A percentile compares a stretch with the other conserved stretches of the same genome.
Evolutionary conservation across 2,113 vertebrate species (phyloP).

Genomic region (Nesogale talazaci): DNA sequence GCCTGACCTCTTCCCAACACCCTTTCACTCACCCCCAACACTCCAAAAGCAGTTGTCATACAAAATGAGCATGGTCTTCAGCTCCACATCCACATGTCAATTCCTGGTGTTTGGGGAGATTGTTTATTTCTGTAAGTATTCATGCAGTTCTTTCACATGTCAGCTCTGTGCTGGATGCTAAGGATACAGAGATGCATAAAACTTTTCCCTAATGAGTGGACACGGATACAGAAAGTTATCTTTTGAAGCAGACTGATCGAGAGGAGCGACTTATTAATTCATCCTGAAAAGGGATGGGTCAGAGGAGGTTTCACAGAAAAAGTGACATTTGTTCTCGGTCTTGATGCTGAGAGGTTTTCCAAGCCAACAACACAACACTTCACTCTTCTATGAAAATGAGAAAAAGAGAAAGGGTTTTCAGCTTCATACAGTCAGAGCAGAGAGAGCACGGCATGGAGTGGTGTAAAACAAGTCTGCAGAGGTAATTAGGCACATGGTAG

Average conservation of each 20-base stretch:
- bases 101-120: slow-evolving; percentile 7
- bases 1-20: neutral
- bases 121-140: slow-evolving; percentile 52
- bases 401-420: neutral
- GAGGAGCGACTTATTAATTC: neutral
- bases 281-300: neutral
- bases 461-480: neutral
- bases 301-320: slow-evolving; percentile 23
- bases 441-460: neutral
- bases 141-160: neutral
- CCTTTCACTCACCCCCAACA: neutral
- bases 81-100: neutral
- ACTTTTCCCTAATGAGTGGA: neutral
- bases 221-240: slow-evolving; percentile 35
- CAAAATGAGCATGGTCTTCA: neutral
- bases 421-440: neutral
- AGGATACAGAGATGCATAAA: neutral
- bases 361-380: neutral
- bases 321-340: neutral
- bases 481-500: neutral
- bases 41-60: slow-evolving; percentile 10
- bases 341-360: neutral
- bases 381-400: neutral
- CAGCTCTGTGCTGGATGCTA: neutral
- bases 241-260: slow-evolving; percentile 6